A percentile compares a stretch with the other conserved stretches of the same genome.
Conservation (phyloP, 1,140 invertebrate species). For the Panagrolaimus sp. region DNA sequence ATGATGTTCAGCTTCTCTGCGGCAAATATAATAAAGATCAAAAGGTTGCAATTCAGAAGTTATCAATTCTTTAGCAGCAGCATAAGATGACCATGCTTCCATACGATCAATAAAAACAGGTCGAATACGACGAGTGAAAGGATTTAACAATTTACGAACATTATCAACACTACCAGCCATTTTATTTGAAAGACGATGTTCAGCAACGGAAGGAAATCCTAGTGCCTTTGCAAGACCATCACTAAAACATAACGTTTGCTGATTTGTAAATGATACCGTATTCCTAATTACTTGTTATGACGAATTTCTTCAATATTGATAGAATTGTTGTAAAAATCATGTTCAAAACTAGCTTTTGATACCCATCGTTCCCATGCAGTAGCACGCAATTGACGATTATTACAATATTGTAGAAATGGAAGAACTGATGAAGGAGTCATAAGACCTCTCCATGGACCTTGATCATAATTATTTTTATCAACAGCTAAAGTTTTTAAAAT, state of each 20-base stretch:
- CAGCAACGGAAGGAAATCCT: slow-evolving; percentile 46
- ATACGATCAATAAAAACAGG: slow-evolving; percentile 53
- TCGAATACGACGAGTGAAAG: slow-evolving; percentile 41
- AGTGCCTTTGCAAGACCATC: slow-evolving; percentile 54
- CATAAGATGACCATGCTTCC: slow-evolving; percentile 49
- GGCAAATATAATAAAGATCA: slow-evolving; percentile 56
- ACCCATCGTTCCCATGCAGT: slow-evolving; percentile 45
- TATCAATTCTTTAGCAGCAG: slow-evolving; percentile 39
- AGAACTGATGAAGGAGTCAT: slow-evolving; percentile 44
- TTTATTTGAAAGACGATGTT: slow-evolving; percentile 54
- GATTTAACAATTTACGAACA: slow-evolving; percentile 50
- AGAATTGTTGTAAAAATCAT: slow-evolving; percentile 55
- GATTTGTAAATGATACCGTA: no score
- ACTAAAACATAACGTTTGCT: neutral
- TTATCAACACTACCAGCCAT: slow-evolving; percentile 56
- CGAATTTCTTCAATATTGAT: slow-evolving; percentile 54
- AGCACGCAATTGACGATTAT: slow-evolving; percentile 41
- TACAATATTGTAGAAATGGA: slow-evolving; percentile 52
- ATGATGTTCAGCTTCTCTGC: slow-evolving; percentile 51
- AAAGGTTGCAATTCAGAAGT: slow-evolving; percentile 35
- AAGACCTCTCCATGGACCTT: slow-evolving; percentile 48
- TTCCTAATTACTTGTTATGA: slow-evolving; percentile 35
- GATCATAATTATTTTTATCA: slow-evolving; percentile 41
- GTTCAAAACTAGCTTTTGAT: slow-evolving; percentile 44
- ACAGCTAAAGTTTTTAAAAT: slow-evolving; percentile 41